A percentile compares a stretch with the other conserved stretches of the same genome.
Conservation (phyloP, 2,888 invertebrate genomes). For the Orchesellides sinensis region DNA sequence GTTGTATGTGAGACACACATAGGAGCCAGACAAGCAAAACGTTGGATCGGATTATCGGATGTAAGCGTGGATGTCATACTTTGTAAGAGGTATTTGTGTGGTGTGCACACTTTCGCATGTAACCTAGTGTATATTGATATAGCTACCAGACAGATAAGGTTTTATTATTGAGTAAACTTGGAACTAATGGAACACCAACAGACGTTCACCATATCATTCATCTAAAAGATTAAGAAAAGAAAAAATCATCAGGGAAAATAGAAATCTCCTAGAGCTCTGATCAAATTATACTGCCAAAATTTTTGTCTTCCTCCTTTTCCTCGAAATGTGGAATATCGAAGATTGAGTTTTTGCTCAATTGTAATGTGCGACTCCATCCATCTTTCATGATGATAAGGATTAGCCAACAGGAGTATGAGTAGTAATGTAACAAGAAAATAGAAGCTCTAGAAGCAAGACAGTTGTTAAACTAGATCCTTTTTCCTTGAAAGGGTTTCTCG, state of each 20-base stretch:
- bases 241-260: slow-evolving; percentile 65
- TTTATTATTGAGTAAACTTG: slow-evolving; percentile 57
- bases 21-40: no score
- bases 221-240: slow-evolving; percentile 65
- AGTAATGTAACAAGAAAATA: not conserved
- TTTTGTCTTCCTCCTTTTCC: slow-evolving; percentile 32
- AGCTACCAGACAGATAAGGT: slow-evolving; percentile 47
- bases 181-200: slow-evolving; percentile 62
- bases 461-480: slow-evolving; percentile 42
- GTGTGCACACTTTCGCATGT: no score
- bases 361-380: slow-evolving; percentile 20
- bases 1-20: no score
- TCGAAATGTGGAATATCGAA: slow-evolving; percentile 55
- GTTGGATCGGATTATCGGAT: no score
- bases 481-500: slow-evolving; percentile 22
- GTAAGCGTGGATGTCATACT: no score
- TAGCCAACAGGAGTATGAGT: slow-evolving; percentile 34
- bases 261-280: slow-evolving; percentile 64
- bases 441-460: no score
- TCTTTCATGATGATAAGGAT: slow-evolving; percentile 58
- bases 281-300: slow-evolving; percentile 68
- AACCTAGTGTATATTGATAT: no score
- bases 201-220: slow-evolving; percentile 64
- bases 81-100: no score
- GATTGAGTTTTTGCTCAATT: slow-evolving; percentile 51